Conservation (phyloP, 1,140 invertebrate species). For the Musca domestica region DNA sequence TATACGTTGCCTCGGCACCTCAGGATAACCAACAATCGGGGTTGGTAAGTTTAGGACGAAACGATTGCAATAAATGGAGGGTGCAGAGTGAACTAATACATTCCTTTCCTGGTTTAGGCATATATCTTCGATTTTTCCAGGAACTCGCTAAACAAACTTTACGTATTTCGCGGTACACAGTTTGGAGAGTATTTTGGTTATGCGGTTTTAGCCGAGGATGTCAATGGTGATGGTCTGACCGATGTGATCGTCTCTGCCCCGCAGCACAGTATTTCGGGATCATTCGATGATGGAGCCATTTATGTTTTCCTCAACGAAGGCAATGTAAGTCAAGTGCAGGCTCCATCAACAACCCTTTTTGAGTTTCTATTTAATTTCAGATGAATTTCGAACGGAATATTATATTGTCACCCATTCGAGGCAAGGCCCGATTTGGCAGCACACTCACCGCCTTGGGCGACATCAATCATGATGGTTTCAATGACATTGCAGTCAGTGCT, state of each 20-base stretch:
- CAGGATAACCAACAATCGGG: conserved; percentile 23
- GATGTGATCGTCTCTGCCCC: conserved; percentile 77
- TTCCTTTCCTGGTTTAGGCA: not conserved
- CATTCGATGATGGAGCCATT: conserved; percentile 58
- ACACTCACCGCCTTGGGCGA: conserved; percentile 19
- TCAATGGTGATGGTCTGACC: conserved; percentile 65
- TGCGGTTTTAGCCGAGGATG: conserved; percentile 62
- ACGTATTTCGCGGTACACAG: conserved; percentile 56
- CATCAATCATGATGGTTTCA: conserved; percentile 25
- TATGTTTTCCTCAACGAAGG: conserved; percentile 56
- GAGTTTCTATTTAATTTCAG: not conserved
- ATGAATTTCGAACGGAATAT: no score
- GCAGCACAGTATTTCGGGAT: conserved; percentile 55
- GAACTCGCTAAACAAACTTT: not conserved
- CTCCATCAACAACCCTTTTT: no score
- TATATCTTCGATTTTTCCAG: not conserved
- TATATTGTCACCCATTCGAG: not conserved
- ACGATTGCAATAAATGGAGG: no score
- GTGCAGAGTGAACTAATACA: not conserved
- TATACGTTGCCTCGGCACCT: conserved; percentile 29
- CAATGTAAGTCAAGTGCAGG: conserved; percentile 38
- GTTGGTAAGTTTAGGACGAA: conserved; percentile 19
- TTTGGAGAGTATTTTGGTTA: conserved; percentile 74
- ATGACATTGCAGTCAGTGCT: conserved; percentile 62
- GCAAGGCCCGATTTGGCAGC: conserved; percentile 19